Evolutionary conservation across 2,113 vertebrate genomes (phyloP), one percentile per base, ranked within the genome.

Genomic region (Mellivora capensis): DNA sequence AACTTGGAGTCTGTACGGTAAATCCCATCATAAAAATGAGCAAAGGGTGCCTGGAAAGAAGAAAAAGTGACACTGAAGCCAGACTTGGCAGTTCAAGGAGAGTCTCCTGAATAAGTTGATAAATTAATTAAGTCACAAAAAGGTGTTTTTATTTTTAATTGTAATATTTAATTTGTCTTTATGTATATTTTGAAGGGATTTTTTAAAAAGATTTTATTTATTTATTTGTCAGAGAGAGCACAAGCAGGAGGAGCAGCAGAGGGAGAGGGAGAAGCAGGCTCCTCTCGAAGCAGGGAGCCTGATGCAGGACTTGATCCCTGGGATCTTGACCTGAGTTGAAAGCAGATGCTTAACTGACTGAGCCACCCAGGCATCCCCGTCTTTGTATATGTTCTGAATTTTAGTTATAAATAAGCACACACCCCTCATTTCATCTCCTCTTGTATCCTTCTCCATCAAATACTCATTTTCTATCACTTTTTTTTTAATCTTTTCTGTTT

Each of bases 401-500:
- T 67, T 34, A 67, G 17, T 87, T 76, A 77, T 76, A 83, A 83
- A 37, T 69, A 61, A 80, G 90, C 49, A 85, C 31, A 61, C 13
- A 67, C 4, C 15, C 23, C 7, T 72, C 37, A 88, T 64, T 86
- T 54, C 8, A 82, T 81, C 23, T 83, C 54, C 27, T 91, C 31
- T 25, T 57, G 2, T 21, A 27, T 74, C 6, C 76, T 95, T 5
- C 7, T 83, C 21, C 87, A 12, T 85, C 10, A 88, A 42, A 54
- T 90, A 77, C 54, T 90, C 37, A 62, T 96, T 83, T 27, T 87
- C 59, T 61, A 23, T 90, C 47, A 54, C 49, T 59, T 44, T 37
- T 90, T 95, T 47, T 37, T 90, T 93, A 47, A 37, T 64, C 23
- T 96, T 86, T 82, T 27, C 71, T 21, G 59, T 90, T 97, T 95